Base-by-base conservation (phyloP, 1,140 invertebrate genomes). In the Brachionus rubens region DNA sequence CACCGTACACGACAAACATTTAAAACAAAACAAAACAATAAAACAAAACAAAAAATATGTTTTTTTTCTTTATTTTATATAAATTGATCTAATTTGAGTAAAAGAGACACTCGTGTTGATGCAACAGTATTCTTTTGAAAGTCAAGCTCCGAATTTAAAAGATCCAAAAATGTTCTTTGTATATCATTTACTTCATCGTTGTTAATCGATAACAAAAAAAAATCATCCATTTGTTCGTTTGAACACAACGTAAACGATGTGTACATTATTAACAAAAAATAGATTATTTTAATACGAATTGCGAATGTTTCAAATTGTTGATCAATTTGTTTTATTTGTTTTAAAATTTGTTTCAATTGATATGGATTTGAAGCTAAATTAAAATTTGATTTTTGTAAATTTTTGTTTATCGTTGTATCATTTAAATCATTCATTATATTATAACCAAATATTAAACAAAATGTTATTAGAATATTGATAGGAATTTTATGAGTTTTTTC, bases 401-500 rank as follows among this genome's bases (percentile, higher is more conserved):
- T 48, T 50, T 72, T 54, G 9, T n/a, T n/a, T n/a, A n/a, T n/a
- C n/a, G n/a, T n/a, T n/a, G 59, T 4, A 6, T 65, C 40, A 21
- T 36, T 43, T 4, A 24, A 2, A 28, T 65, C 40, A 7, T 65
- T 50, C 7, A 72, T 48, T 21, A 72, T 41, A 50, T 72, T 72
- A 33, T 72, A 72, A 21, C 68, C 68, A 16, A 72, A 72, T 24
- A 72, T 72, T 46, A 54, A 30, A 52, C 68, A 72, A 72, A 72
- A 72, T 16, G 68, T 36, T 10, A 72, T 36, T 1, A 72, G 30
- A 36, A 72, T 50, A 50, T 72, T 72, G 9, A 54, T 36, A 16
- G 68, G 68, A 21, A 72, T 41, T 33, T 54, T 72, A 5, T 33
- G n/a, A 3, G 6, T 12, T 50, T 36, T 52, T 14, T 40, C 46